These are phyloP conservation scores for Mimachlamys varia DNA, from an alignment of 2,888 invertebrate genomes.

Conservation along the genomic window DNA sequence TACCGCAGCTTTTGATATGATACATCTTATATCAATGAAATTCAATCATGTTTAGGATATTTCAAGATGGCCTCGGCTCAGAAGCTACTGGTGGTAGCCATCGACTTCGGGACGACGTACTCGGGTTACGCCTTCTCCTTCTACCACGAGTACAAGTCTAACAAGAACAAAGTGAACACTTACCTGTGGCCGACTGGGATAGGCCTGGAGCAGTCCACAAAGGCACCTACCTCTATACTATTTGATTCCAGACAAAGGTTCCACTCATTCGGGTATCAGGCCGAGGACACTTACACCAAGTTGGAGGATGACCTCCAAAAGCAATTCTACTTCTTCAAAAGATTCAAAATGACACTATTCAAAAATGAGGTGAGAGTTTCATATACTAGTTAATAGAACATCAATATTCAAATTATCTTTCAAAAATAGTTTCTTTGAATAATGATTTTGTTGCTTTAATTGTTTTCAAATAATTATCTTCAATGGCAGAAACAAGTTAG, in stretches of 20 bases:
- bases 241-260: slow-evolving; percentile 37
- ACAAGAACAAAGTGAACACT: not conserved
- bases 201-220: not conserved
- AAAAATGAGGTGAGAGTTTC: not conserved
- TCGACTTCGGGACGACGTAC: slow-evolving; percentile 46
- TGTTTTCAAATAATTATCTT: no score
- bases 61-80: not conserved
- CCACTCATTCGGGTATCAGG: slow-evolving; percentile 43
- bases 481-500: no score
- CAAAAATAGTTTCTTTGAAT: no score
- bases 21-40: not conserved
- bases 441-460: no score
- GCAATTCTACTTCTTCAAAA: not conserved
- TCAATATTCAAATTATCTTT: no score
- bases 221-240: slow-evolving; percentile 45
- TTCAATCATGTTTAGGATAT: not conserved
- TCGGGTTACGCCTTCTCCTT: slow-evolving; percentile 45
- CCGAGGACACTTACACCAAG: slow-evolving; percentile 38
- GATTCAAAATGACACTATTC: slow-evolving; percentile 1
- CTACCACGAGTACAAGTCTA: slow-evolving; percentile 21
- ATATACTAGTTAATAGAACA: no score
- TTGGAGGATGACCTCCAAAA: not conserved
- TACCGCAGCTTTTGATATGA: not conserved
- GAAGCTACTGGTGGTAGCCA: slow-evolving; percentile 37
- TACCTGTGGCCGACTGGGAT: not conserved